A percentile compares a stretch with the other conserved stretches of the same genome.
These are phyloP conservation scores for Ecliptopera silaceata DNA, from an alignment of 2,888 invertebrate species.

Conservation along the genomic window DNA sequence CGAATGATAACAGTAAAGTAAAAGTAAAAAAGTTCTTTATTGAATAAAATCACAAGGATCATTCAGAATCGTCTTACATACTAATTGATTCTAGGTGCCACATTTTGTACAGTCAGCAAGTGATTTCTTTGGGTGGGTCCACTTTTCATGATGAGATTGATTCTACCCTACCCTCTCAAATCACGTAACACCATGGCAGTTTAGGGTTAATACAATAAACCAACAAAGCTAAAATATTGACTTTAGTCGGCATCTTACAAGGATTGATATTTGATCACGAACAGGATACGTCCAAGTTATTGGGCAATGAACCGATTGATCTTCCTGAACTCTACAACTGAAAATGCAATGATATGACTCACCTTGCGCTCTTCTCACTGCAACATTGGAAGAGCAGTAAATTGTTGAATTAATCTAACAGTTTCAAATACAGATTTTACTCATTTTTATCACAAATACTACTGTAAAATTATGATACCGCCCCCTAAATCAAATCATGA, in stretches of 20 bases:
- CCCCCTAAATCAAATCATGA: slow-evolving; percentile 58
- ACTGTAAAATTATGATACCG: slow-evolving; percentile 57
- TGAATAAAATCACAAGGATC: too few species aligned
- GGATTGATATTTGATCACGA: slow-evolving; percentile 40
- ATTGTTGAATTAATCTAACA: slow-evolving; percentile 26
- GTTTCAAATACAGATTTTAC: slow-evolving; percentile 37
- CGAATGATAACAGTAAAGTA: too few species aligned
- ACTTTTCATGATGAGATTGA: neutral
- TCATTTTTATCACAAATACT: slow-evolving; percentile 52
- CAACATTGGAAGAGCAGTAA: slow-evolving; percentile 43
- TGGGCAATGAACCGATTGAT: slow-evolving; percentile 30
- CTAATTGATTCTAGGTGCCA: too few species aligned
- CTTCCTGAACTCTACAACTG: slow-evolving; percentile 9
- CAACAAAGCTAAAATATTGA: neutral
- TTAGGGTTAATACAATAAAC: too few species aligned
- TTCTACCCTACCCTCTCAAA: slow-evolving; percentile 1
- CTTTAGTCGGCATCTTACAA: neutral
- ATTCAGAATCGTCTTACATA: too few species aligned
- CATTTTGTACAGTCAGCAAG: too few species aligned
- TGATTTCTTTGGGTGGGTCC: neutral
- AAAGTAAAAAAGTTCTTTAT: too few species aligned
- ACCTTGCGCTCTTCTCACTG: slow-evolving; percentile 48
- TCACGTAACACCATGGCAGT: neutral
- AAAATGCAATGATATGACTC: slow-evolving; percentile 32
- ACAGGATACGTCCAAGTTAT: slow-evolving; percentile 62